Evolutionary conservation across 64 coral and sea anemone genomes (phyloP), one percentile per base, ranked within the genome.

Genomic region (Montipora foliosa): DNA sequence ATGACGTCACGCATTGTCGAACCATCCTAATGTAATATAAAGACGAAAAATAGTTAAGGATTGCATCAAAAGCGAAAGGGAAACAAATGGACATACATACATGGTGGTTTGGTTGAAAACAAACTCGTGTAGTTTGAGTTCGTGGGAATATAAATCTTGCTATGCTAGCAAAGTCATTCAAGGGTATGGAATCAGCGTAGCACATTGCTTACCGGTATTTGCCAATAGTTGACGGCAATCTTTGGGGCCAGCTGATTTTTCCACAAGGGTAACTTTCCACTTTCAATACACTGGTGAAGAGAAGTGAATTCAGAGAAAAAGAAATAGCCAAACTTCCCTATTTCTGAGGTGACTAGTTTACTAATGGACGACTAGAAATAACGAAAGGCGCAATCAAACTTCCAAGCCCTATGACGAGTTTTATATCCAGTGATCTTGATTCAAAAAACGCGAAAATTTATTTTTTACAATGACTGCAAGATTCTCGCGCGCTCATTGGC

Each of bases 181-280:
- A 37, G 37, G 37, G 37, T 37, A 37, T 37, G 37, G 37, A 57
- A 57, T 57, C 6, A 11, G 11, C 53, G 53, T 57, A 20, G 11
- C 44, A 48, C 12, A 75, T 66, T 20, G 45, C 90, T 86, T 90
- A 99, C 98, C 98, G 90, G 44, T 7, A 99, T 68, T 87, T 94
- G 94, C 98, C 98, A 99, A 80, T 99, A 99, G 87, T 94, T 99
- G 46, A 84, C 80, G 61, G 98, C 98, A 89, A 99, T 99, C 75
- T 71, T 72, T 9, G 95, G 98, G 8, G 92, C 98, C 20, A 91
- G 82, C 46, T 84, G 72, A 19, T 81, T 89, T 80, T 96, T 15
- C 98, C 98, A 99, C 79, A 85, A 37, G 6, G 92, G 70, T 19
- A 99, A 81, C 82, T 91, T 94, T 0, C 98, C 98, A 75, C 90